Conservation (phyloP, 2,888 invertebrate species). For the Hirudinaria manillensis region DNA sequence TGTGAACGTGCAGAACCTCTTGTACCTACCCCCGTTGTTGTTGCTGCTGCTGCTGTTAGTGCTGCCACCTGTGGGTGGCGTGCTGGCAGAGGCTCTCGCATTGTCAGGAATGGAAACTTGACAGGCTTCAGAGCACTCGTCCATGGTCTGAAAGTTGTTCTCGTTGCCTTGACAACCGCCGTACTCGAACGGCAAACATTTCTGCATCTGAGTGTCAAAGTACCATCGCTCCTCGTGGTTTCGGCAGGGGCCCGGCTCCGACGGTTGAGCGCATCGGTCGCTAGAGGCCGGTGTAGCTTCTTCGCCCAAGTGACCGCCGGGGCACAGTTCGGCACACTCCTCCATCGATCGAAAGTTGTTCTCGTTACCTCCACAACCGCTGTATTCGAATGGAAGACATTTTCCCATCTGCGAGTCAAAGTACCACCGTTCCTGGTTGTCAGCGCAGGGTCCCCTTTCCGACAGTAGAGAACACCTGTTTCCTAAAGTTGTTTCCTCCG, state of each 20-base stretch:
- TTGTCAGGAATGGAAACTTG: neutral
- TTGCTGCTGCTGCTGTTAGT: neutral
- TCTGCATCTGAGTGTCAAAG: conserved; percentile 63
- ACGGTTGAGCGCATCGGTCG: conserved; percentile 11
- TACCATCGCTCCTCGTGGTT: conserved; percentile 57
- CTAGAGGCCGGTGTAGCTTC: neutral
- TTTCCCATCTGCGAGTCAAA: conserved; percentile 61
- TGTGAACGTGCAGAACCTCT: conserved; percentile 67
- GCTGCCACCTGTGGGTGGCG: neutral
- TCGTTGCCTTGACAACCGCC: conserved; percentile 79
- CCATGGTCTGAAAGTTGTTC: conserved; percentile 64
- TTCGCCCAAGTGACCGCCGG: neutral
- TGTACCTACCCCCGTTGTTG: conserved; percentile 47
- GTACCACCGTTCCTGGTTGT: conserved; percentile 63
- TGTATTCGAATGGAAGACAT: conserved; percentile 63
- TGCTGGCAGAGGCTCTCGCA: neutral
- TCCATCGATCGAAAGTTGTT: conserved; percentile 64
- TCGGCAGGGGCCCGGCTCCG: conserved; percentile 11
- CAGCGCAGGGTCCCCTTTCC: conserved; percentile 31
- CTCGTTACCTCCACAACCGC: conserved; percentile 77
- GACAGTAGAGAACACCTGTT: conserved; percentile 15
- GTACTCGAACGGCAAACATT: conserved; percentile 68
- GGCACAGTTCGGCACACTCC: conserved; percentile 40
- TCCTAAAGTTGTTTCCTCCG: too few relatives aligned
- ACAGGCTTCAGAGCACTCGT: conserved; percentile 41